phyloP scores from a whole-genome alignment of 1,140 invertebrate species.

The Conopomorpha cramerella region DNA sequence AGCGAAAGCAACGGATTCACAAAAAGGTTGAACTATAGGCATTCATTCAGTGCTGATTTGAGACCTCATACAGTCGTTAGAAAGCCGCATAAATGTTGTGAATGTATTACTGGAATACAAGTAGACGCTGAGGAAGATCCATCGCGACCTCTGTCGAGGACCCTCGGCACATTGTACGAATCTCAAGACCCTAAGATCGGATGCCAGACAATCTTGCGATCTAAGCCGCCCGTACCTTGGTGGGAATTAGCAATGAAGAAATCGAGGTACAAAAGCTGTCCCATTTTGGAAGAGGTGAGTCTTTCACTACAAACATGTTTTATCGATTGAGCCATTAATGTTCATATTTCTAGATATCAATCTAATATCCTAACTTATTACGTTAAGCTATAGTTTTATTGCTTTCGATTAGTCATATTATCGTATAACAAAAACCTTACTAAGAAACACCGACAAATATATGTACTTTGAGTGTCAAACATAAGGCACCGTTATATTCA shows the following conservation, averaged over 20 bases:
- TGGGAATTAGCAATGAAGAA: constrained; percentile 82
- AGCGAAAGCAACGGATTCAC: constrained; percentile 54
- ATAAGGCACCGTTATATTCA: too few species aligned
- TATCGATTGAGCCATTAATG: too few species aligned
- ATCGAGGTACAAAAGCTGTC: constrained; percentile 73
- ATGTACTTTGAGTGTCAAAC: too few species aligned
- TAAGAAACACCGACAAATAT: too few species aligned
- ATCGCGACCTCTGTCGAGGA: constrained; percentile 24
- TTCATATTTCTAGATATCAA: too few species aligned
- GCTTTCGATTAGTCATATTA: too few species aligned
- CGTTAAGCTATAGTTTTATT: too few species aligned
- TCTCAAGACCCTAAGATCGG: constrained; percentile 65
- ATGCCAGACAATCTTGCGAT: constrained; percentile 64
- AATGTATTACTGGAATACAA: constrained; percentile 53
- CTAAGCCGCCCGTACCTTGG: constrained; percentile 76
- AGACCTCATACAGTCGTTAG: constrained; percentile 28
- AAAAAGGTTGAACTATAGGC: constrained; percentile 49
- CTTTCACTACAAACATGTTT: constrained; percentile 19
- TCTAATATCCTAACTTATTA: too few species aligned
- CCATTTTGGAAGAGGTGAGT: constrained; percentile 66
- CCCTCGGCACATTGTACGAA: constrained; percentile 55
- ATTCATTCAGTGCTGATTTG: constrained; percentile 52
- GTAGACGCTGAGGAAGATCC: constrained; percentile 19
- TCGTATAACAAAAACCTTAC: too few species aligned
- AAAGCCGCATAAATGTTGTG: constrained; percentile 55